Evolutionary conservation across 2,113 vertebrate species (phyloP).

Genomic region (Sander vitreus): DNA sequence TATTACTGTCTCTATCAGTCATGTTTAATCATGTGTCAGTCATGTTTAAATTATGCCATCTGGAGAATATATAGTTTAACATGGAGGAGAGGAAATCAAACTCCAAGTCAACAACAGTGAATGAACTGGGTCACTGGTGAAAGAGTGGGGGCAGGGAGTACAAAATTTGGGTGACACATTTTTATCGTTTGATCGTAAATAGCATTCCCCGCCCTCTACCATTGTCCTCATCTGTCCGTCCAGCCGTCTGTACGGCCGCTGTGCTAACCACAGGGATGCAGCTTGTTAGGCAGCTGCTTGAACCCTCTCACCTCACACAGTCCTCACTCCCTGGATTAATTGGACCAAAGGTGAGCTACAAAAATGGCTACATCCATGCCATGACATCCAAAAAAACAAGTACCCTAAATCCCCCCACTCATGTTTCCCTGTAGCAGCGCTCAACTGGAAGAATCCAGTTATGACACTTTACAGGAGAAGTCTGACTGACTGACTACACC

Average conservation of each 20-base stretch:
- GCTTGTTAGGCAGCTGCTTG: constrained; percentile 56
- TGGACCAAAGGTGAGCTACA: constrained; percentile 62
- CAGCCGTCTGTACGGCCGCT: constrained; percentile 13
- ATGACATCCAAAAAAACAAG: constrained; percentile 28
- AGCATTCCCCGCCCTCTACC: not conserved
- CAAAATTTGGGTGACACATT: not conserved
- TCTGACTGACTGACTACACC: not conserved
- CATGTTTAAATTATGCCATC: not conserved
- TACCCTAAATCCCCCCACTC: not conserved
- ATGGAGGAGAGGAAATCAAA: not conserved
- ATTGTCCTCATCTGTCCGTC: constrained; percentile 36
- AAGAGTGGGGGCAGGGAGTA: not conserved
- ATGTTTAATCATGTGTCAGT: not conserved
- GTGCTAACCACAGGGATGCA: constrained; percentile 52
- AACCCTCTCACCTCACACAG: constrained; percentile 52
- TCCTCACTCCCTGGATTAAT: constrained; percentile 27
- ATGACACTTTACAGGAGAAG: constrained; percentile 6
- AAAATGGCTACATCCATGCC: not conserved
- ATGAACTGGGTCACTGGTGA: not conserved
- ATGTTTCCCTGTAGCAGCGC: not conserved
- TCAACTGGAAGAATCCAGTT: constrained; percentile 18
- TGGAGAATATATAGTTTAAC: not conserved
- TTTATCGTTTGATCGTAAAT: constrained; percentile 38
- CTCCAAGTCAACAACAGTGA: not conserved
- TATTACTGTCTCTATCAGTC: not conserved